phyloP scores from a whole-genome alignment of 1,140 invertebrate genomes.

The Colletes gigas region DNA sequence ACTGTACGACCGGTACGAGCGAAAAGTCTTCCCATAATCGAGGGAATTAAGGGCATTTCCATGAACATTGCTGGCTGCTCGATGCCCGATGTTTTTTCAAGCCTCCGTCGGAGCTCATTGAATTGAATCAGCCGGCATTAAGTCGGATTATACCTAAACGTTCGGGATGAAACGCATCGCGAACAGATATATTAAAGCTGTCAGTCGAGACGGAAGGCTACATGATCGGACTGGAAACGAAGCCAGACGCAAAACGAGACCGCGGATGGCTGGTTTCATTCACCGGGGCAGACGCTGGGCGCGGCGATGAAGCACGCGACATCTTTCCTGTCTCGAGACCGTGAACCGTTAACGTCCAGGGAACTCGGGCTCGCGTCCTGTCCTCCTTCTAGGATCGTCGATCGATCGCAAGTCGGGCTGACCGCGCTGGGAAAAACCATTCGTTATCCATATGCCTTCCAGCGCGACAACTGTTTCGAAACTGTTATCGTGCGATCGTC shows the following conservation, averaged over 20 bases:
- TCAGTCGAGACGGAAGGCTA: constrained; percentile 42
- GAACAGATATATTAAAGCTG: constrained; percentile 46
- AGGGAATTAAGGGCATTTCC: constrained; percentile 30
- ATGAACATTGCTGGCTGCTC: constrained; percentile 12
- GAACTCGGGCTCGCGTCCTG: constrained; percentile 28
- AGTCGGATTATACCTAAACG: constrained; percentile 50
- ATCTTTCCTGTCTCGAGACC: constrained; percentile 46
- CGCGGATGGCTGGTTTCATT: constrained; percentile 50
- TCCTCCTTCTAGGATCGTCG: constrained; percentile 32
- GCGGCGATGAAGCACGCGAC: constrained; percentile 55
- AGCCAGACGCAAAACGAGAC: constrained; percentile 52
- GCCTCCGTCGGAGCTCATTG: constrained; percentile 42
- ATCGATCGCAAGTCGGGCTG: constrained; percentile 15
- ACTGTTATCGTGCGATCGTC: background rate
- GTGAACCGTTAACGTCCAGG: constrained; percentile 57
- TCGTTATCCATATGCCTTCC: constrained; percentile 13
- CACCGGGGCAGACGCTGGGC: constrained; percentile 39
- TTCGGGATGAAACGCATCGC: constrained; percentile 29
- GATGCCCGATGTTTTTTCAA: constrained; percentile 24
- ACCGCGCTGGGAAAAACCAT: constrained; percentile 18
- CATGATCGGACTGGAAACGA: constrained; percentile 30
- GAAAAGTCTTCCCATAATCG: constrained; percentile 11
- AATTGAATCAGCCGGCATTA: constrained; percentile 55
- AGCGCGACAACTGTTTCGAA: background rate
- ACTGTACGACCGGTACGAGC: background rate